A percentile compares a stretch with the other conserved stretches of the same genome.
These are phyloP conservation scores for Scophthalmus maximus DNA, from an alignment of 2,113 vertebrate species.

Conservation along the genomic window DNA sequence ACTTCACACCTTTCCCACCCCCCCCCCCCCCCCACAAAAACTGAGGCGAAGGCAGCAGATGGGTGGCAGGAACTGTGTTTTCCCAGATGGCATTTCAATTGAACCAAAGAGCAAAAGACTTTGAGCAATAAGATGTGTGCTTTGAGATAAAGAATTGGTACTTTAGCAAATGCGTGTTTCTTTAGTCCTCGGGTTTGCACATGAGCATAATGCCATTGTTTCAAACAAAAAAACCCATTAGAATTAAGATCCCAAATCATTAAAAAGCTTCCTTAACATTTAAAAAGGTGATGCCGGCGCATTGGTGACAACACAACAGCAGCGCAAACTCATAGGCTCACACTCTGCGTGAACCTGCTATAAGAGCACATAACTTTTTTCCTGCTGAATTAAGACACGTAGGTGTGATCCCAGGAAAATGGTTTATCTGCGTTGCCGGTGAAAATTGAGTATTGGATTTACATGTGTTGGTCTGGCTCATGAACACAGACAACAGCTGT, in stretches of 20 bases:
- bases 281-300: background rate
- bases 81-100: constrained; percentile 44
- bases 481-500: background rate
- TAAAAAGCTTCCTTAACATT: constrained; percentile 34
- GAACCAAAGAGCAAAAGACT: constrained; percentile 35
- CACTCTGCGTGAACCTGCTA: background rate
- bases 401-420: background rate
- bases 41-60: constrained; percentile 47
- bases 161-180: constrained; percentile 21
- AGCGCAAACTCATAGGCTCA: background rate
- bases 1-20: constrained; percentile 9
- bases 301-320: background rate
- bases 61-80: constrained; percentile 35
- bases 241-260: constrained; percentile 19
- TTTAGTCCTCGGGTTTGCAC: constrained; percentile 12
- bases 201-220: background rate
- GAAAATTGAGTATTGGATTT: background rate
- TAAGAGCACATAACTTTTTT: constrained; percentile 10
- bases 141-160: constrained; percentile 19
- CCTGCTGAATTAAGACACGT: constrained; percentile 5
- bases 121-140: constrained; percentile 25
- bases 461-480: background rate
- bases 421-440: background rate
- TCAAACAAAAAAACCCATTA: constrained; percentile 13
- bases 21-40: constrained; percentile 2